Conservation (phyloP, 2,888 invertebrate species). For the Caenorhabditis sp. region DNA sequence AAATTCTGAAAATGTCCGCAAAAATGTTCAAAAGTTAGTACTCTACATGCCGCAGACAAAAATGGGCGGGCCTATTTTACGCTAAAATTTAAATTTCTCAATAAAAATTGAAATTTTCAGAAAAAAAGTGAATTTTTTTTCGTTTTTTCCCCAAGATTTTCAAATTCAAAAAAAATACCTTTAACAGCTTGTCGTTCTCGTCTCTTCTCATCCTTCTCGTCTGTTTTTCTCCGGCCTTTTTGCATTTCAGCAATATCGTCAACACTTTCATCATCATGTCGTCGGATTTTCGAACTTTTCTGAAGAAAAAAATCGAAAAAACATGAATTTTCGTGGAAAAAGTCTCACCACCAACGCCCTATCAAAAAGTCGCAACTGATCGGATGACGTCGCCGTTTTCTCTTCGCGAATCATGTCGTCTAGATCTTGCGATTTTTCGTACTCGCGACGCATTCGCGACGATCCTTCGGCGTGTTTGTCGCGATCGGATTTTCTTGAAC, state of each 20-base stretch:
- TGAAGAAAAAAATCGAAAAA: conserved; percentile 31
- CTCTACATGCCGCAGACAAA: too few species aligned
- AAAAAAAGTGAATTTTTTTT: too few species aligned
- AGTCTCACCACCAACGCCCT: conserved; percentile 57
- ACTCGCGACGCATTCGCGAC: conserved; percentile 56
- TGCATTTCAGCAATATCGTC: conserved; percentile 66
- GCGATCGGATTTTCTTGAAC: conserved; percentile 35
- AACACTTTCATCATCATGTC: conserved; percentile 64
- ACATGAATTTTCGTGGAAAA: too few species aligned
- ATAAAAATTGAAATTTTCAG: too few species aligned
- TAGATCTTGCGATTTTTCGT: conserved; percentile 52
- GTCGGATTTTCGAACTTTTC: conserved; percentile 58
- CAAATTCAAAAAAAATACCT: conserved; percentile 33
- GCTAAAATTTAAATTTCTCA: too few species aligned
- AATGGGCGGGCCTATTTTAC: too few species aligned
- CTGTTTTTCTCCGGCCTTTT: conserved; percentile 52
- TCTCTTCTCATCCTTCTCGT: conserved; percentile 56
- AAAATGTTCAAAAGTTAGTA: too few species aligned
- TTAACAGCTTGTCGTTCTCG: conserved; percentile 45
- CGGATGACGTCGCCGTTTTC: conserved; percentile 80
- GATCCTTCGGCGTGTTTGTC: conserved; percentile 50
- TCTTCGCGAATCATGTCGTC: conserved; percentile 76
- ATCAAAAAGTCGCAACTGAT: conserved; percentile 82
- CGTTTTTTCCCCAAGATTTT: too few species aligned
- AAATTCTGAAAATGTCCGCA: too few species aligned